Evolutionary conservation across 2,113 vertebrate genomes (phyloP).

Genomic region (Poecilia latipinna): DNA sequence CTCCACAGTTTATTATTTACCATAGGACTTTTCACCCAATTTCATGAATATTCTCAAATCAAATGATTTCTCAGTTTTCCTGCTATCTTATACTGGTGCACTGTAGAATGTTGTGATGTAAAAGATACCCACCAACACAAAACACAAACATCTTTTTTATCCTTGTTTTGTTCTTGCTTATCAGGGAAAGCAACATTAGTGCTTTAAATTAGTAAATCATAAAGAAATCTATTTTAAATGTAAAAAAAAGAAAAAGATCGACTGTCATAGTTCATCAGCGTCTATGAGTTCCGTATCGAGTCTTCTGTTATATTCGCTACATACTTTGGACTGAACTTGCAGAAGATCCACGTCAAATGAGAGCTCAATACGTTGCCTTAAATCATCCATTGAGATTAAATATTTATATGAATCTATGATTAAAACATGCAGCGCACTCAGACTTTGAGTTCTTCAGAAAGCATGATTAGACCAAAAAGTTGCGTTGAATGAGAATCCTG

Average conservation of each 20-base stretch:
- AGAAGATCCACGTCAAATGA: background rate
- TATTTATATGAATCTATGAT: slow-evolving; percentile 36
- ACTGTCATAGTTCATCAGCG: background rate
- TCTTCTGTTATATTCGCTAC: slow-evolving; percentile 4
- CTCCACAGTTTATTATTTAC: background rate
- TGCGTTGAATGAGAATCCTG: background rate
- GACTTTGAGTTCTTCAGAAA: background rate
- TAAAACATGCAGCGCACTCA: background rate
- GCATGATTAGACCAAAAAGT: background rate
- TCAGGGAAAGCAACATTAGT: no score
- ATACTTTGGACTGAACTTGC: slow-evolving; percentile 12
- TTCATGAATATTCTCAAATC: background rate
- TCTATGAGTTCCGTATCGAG: background rate
- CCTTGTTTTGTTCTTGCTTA: no score
- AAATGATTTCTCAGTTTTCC: no score
- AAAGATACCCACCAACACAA: background rate
- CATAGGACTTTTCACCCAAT: background rate
- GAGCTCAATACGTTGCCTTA: slow-evolving; percentile 1
- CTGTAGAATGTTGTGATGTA: background rate
- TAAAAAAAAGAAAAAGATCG: no score
- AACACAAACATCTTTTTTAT: background rate
- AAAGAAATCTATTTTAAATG: no score
- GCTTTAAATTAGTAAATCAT: no score
- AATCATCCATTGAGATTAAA: slow-evolving; percentile 43
- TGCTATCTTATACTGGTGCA: background rate